phyloP scores from a whole-genome alignment of 1,140 invertebrate species.

The Battus philenor region DNA sequence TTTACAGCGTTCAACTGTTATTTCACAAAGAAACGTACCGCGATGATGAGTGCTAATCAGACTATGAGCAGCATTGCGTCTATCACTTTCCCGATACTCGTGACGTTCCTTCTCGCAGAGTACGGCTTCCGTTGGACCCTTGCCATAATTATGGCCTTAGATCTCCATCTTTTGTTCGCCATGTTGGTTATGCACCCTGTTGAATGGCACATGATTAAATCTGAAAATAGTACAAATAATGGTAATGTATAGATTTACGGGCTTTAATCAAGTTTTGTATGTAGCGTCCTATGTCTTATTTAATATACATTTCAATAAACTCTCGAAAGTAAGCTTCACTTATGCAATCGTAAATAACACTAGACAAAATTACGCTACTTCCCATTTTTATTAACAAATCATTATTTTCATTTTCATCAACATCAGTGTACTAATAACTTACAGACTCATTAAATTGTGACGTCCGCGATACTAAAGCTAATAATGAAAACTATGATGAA shows the following conservation, averaged over 20 bases:
- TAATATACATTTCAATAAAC: no score
- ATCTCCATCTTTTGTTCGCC: slow-evolving; percentile 60
- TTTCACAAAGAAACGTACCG: slow-evolving; percentile 57
- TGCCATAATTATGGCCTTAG: slow-evolving; percentile 58
- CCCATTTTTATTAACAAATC: no score
- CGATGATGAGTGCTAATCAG: slow-evolving; percentile 68
- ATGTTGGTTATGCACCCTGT: slow-evolving; percentile 69
- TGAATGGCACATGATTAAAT: slow-evolving; percentile 56
- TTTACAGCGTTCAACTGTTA: slow-evolving; percentile 66
- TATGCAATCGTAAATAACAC: no score
- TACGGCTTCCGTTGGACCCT: slow-evolving; percentile 63
- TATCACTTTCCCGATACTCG: slow-evolving; percentile 60
- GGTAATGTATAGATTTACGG: no score
- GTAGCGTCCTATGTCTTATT: no score
- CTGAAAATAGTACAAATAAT: slow-evolving; percentile 16
- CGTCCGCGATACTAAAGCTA: slow-evolving; percentile 30
- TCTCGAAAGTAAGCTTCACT: no score
- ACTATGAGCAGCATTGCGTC: slow-evolving; percentile 64
- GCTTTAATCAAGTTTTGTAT: no score
- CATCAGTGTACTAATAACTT: slow-evolving; percentile 20
- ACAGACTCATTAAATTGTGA: slow-evolving; percentile 42
- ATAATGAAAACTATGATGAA: slow-evolving; percentile 43
- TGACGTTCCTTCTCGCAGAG: slow-evolving; percentile 51
- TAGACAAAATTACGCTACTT: no score
- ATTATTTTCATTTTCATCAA: no score